Conservation (phyloP, 2,113 vertebrate species). For the Cynocephalus volans region DNA sequence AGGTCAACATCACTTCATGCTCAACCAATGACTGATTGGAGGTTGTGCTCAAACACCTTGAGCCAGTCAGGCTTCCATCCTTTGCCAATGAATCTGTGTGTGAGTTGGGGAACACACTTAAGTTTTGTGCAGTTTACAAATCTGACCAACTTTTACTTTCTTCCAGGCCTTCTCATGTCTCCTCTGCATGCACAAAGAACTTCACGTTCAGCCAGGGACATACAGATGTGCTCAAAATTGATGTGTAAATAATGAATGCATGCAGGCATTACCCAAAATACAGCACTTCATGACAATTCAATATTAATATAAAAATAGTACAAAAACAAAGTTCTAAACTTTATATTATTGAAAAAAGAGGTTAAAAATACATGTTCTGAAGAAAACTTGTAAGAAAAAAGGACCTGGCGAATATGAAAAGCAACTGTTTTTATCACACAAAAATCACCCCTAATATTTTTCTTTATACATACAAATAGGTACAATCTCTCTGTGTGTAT, state of each 20-base stretch:
- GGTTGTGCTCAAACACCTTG: no score
- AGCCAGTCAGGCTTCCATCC: no score
- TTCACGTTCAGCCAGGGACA: not conserved
- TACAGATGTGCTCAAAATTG: not conserved
- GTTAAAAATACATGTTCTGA: not conserved
- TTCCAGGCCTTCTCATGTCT: not conserved
- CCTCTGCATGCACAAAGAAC: not conserved
- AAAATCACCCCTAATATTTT: not conserved
- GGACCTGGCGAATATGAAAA: not conserved
- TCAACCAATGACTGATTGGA: not conserved
- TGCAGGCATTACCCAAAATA: not conserved
- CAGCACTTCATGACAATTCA: not conserved
- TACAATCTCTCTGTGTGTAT: not conserved
- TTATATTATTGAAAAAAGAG: not conserved
- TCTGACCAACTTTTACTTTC: not conserved
- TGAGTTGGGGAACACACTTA: not conserved
- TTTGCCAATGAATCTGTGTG: no score
- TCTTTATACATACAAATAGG: not conserved
- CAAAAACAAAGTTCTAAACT: not conserved
- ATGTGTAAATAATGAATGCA: not conserved
- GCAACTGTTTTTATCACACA: not conserved
- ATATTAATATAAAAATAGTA: not conserved
- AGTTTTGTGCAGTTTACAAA: not conserved
- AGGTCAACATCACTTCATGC: not conserved
- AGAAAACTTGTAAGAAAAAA: not conserved